A percentile compares a stretch with the other conserved stretches of the same genome.
These are phyloP conservation scores for Neocloeon triangulifer DNA, from an alignment of 1,140 invertebrate genomes.

Conservation along the genomic window DNA sequence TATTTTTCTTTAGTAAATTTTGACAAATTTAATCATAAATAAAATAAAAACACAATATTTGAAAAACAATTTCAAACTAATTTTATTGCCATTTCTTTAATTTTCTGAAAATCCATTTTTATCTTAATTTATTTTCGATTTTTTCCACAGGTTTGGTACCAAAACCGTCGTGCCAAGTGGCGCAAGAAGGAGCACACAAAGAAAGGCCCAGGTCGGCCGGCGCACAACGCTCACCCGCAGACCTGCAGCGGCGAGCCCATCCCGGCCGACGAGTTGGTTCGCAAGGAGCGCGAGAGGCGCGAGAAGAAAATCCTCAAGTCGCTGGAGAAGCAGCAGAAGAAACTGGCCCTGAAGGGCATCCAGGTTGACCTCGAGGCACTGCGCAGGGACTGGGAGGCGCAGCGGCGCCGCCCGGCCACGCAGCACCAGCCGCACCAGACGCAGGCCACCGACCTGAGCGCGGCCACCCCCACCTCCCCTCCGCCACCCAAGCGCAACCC, in stretches of 20 bases:
- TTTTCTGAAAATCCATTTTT: too few species aligned
- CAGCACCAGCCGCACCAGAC: not conserved
- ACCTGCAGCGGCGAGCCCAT: constrained; percentile 38
- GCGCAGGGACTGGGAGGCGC: constrained; percentile 42
- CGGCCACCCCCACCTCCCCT: constrained; percentile 1
- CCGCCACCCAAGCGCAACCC: constrained; percentile 6
- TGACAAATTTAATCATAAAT: too few species aligned
- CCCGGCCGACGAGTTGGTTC: constrained; percentile 75
- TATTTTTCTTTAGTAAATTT: too few species aligned
- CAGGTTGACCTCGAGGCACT: constrained; percentile 67
- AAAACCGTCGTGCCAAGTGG: constrained; percentile 23
- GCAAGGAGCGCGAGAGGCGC: constrained; percentile 61
- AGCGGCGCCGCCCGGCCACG: constrained; percentile 8
- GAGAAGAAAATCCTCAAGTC: constrained; percentile 39
- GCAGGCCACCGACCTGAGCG: not conserved
- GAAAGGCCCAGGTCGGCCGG: constrained; percentile 27
- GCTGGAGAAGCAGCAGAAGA: constrained; percentile 73
- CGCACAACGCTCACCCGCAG: constrained; percentile 21
- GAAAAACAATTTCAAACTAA: too few species aligned
- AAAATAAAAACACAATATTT: too few species aligned
- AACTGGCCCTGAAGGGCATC: constrained; percentile 72
- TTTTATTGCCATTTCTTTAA: too few species aligned
- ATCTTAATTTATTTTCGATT: not conserved
- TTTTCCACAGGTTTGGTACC: constrained; percentile 22
- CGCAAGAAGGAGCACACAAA: constrained; percentile 19